A percentile compares a stretch with the other conserved stretches of the same genome.
These are phyloP conservation scores for Micromys minutus DNA, from an alignment of 2,113 vertebrate species.

Conservation along the genomic window DNA sequence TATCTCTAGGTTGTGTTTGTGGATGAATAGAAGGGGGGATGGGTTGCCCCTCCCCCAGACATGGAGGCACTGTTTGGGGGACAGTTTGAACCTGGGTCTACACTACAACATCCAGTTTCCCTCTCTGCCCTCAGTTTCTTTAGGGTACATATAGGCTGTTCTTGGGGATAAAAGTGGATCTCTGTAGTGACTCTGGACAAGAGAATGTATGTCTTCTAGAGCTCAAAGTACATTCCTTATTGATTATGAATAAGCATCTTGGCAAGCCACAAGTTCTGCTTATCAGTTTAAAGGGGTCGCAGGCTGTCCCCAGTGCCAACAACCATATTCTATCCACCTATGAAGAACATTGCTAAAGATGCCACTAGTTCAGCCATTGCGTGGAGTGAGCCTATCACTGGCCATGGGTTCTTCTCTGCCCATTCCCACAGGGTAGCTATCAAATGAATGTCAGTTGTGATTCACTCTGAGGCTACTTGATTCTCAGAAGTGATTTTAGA, in stretches of 20 bases:
- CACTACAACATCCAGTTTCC: neutral
- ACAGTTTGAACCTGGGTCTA: neutral
- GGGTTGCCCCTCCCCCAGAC: neutral
- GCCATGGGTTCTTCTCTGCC: neutral
- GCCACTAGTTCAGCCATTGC: neutral
- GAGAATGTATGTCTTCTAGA: neutral
- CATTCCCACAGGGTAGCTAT: neutral
- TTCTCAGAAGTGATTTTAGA: neutral
- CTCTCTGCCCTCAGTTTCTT: neutral
- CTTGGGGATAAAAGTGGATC: neutral
- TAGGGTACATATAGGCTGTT: neutral
- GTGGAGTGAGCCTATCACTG: neutral
- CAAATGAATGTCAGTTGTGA: neutral
- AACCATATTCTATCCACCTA: neutral
- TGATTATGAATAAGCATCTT: slow-evolving; percentile 9
- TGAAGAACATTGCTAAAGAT: neutral
- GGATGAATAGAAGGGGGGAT: too few relatives aligned
- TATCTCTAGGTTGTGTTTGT: neutral
- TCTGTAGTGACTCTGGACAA: neutral
- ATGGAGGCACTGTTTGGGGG: neutral
- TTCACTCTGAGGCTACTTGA: neutral
- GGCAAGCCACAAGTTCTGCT: neutral
- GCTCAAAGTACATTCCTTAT: neutral
- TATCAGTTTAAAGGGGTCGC: neutral
- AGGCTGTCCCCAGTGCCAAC: neutral